These are phyloP conservation scores for Eretmodus cyanostictus DNA, from an alignment of 2,113 vertebrate genomes.

Conservation along the genomic window DNA sequence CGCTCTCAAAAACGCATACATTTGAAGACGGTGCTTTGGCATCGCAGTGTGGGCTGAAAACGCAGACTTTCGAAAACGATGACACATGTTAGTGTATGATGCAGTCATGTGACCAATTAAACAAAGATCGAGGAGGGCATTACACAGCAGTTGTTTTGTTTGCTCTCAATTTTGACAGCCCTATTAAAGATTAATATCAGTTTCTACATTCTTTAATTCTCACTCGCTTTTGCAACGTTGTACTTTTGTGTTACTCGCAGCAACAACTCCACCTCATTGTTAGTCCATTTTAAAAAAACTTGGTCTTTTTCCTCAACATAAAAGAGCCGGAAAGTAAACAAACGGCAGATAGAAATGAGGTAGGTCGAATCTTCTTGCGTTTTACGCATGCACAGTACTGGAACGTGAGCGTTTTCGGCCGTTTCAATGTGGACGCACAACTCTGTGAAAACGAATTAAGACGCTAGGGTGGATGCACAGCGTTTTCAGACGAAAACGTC, in stretches of 20 bases:
- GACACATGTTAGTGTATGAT: neutral
- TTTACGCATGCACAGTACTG: neutral
- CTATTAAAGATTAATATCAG: neutral
- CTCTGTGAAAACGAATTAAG: neutral
- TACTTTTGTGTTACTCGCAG: neutral
- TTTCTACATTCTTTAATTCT: neutral
- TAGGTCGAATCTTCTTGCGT: too few relatives aligned
- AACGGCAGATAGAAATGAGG: neutral
- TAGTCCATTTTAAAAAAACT: neutral
- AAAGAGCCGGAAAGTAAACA: neutral
- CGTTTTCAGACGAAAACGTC: fast-evolving
- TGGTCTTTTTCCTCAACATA: neutral
- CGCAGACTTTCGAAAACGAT: fast-evolving
- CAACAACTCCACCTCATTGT: neutral
- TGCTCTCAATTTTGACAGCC: neutral
- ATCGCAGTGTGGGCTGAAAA: too few relatives aligned
- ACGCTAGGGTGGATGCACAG: too few relatives aligned
- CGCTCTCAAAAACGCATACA: fast-evolving
- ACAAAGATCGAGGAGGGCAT: neutral
- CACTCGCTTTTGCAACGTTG: neutral
- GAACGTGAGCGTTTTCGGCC: fast-evolving
- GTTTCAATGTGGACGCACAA: neutral
- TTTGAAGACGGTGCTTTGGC: too few relatives aligned
- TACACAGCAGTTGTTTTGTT: fast-evolving
- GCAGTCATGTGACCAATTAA: neutral